Evolutionary conservation across 2,888 invertebrate species (phyloP).

Genomic region (Globia sparganii): DNA sequence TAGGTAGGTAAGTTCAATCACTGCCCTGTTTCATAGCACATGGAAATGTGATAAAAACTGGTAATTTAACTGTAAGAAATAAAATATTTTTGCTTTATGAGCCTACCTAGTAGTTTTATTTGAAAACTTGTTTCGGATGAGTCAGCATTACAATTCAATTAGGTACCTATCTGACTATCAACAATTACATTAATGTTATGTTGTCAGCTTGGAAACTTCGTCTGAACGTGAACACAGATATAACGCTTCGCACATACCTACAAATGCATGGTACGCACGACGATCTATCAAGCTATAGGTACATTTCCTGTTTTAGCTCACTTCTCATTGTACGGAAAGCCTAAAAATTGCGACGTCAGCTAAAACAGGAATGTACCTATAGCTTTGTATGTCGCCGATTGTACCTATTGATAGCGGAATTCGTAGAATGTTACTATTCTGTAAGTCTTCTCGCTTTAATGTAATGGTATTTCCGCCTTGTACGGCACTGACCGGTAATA

Average conservation of each 20-base stretch:
- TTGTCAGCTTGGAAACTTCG: not conserved
- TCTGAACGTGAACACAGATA: not conserved
- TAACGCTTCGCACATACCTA: not conserved
- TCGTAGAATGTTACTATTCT: too few species aligned
- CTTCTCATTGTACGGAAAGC: too few species aligned
- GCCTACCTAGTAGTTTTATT: not conserved
- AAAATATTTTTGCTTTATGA: not conserved
- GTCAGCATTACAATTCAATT: constrained; percentile 15
- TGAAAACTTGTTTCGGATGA: constrained; percentile 6
- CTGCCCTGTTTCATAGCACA: constrained; percentile 5
- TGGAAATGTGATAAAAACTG: constrained; percentile 17
- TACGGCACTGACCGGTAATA: not conserved
- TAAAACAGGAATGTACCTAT: too few species aligned
- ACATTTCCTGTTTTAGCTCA: too few species aligned
- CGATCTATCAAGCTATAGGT: too few species aligned
- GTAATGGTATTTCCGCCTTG: too few species aligned
- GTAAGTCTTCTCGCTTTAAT: too few species aligned
- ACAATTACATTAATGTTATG: not conserved
- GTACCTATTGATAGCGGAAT: too few species aligned
- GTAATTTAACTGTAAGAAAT: not conserved
- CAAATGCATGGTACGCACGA: too few species aligned
- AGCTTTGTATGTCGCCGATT: too few species aligned
- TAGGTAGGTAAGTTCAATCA: not conserved
- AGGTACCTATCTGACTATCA: too few species aligned
- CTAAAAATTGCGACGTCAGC: too few species aligned